phyloP scores from a whole-genome alignment of 2,797 vertebrate species.

The Gymnoscopelus braueri region DNA sequence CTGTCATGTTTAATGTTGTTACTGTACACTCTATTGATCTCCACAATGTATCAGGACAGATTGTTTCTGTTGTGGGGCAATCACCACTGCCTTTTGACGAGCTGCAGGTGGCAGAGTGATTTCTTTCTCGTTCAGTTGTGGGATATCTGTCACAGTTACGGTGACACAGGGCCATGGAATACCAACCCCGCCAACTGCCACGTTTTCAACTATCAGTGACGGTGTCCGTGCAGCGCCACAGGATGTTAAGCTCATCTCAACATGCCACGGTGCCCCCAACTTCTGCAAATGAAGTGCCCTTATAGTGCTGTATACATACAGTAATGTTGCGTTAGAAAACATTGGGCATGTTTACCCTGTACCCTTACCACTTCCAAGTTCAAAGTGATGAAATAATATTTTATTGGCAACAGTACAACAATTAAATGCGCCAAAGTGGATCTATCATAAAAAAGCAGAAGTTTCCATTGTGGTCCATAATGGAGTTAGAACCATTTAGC shows the following conservation, averaged over 20 bases:
- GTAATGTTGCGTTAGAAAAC: no score
- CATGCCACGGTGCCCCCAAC: background rate
- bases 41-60: constrained; percentile 21
- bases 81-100: constrained; percentile 35
- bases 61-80: constrained; percentile 23
- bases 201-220: constrained; percentile 1
- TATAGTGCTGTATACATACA: background rate
- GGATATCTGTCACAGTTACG: constrained; percentile 26
- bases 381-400: no score
- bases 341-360: no score
- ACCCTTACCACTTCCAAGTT: no score
- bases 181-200: background rate
- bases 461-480: no score
- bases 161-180: constrained; percentile 1
- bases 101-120: constrained; percentile 22
- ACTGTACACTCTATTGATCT: constrained; percentile 32
- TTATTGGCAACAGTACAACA: no score
- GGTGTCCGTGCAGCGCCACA: constrained; percentile 11
- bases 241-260: constrained; percentile 7
- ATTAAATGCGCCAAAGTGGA: no score
- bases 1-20: constrained; percentile 11
- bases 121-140: constrained; percentile 35
- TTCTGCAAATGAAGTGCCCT: constrained; percentile 2
- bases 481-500: no score
- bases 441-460: no score